Evolutionary conservation across 2,797 vertebrate species (phyloP), one percentile per base, ranked within the genome.

Genomic region (Hippopotamyrus pictus): DNA sequence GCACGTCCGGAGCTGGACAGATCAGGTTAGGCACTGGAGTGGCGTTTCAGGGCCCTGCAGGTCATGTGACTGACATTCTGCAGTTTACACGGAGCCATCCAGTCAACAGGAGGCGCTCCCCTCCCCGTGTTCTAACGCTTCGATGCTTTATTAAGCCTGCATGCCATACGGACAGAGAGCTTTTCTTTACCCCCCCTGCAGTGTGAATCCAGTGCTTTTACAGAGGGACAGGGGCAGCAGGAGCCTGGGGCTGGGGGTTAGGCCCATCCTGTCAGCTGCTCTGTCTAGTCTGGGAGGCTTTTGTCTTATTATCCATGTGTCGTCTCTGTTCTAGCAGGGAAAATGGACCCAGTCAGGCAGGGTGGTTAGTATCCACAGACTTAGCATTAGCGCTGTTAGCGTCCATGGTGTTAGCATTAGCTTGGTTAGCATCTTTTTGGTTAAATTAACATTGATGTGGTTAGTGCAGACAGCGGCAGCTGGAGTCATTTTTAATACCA

Each of bases 81-180:
- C 89, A 91, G 88, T 93, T 94, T 93, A 92, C 93, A 93, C 92
- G 14, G 33, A 46, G 33, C 73, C 73, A 33, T 79, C 73, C 73
- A n/a, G 73, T 79, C 73, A 79, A 79, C 73, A 79, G 73, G 37
- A 79, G 73, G 41, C 17, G 37, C 33, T 79, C 41, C 41, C 37
- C 44, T 48, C 48, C 41, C n/a, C 22, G 14, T 5, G 48, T 48
- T 25, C 82, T 92, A 48, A 79, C 89, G 90, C 89, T 92, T 91
- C 89, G 76, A 79, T 91, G 92, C 59, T 57, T 88, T 82, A 50
- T 88, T 87, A 90, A 94, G 92, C 93, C 92, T 90, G 14, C 88
- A 90, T 91, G 93, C 94, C 95, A 96, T 95, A 95, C 95, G 95
- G 93, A 89, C 91, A 91, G 88, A 90, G 93, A 91, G 93, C 93